Base-by-base conservation (phyloP, 2,797 vertebrate genomes). In the Epinephelus coioides region DNA sequence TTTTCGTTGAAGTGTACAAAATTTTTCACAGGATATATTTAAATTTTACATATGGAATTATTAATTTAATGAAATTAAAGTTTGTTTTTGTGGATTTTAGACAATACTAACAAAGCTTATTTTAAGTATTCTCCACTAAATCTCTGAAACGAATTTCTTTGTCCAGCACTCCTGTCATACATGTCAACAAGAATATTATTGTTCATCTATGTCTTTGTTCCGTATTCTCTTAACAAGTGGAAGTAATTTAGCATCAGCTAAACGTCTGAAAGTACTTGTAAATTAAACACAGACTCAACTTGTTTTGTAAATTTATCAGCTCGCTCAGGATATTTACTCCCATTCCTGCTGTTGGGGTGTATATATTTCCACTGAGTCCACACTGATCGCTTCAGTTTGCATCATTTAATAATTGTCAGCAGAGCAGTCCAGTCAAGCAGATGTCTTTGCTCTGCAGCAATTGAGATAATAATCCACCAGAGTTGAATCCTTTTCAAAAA, bases 401-500 rank as follows among this genome's bases (percentile, higher is more conserved):
- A 43, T 64, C 56, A 12, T 81, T 78, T 54, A n/a, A 68, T 69
- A 69, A 51, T 21, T 54, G 23, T 83, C 64, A 61, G 59, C 19
- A 13, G 23, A 56, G 12, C 47, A 11, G 61, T 19, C 59, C 76
- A 69, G 82, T 79, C 73, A 75, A 49, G 69, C 79, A 86, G 84
- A 79, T 74, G 81, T 81, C 64, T 15, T 56, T 54, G 43, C 61
- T 75, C 46, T 21, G 72, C 68, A 76, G 55, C 63, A 19, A 25
- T 67, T 11, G n/a, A 78, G 69, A 80, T 73, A 82, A 81, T 78
- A 68, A 75, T 71, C 81, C 54, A 12, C 14, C 14, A 27, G 47
- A 76, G 53, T 6, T 78, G 65, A 83, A 70, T 43, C 59, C 47
- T 17, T 47, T 57, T 71, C 63, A 54, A 7, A 50, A 63, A 57